Evolutionary conservation across 2,113 vertebrate species (phyloP).

Genomic region (Montifringilla adamsi): DNA sequence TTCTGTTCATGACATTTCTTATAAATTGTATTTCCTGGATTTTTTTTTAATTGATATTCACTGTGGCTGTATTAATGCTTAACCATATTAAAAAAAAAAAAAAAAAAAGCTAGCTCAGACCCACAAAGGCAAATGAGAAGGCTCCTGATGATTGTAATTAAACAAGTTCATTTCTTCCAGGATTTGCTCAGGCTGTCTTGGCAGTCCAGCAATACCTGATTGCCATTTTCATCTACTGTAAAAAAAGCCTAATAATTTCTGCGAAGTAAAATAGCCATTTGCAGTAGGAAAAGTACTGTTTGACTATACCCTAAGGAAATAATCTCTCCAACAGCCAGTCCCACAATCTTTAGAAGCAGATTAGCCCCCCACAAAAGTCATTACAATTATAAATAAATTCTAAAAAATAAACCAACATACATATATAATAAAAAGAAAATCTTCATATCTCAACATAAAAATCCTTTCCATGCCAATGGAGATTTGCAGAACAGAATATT

Average conservation of each 20-base stretch:
- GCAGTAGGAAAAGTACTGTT: not conserved
- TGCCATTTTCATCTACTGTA: not conserved
- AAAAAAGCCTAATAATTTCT: not conserved
- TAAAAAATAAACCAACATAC: not conserved
- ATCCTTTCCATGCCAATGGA: not conserved
- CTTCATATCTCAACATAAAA: not conserved
- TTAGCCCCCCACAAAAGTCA: not conserved
- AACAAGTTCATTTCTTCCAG: not conserved
- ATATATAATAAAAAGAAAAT: not conserved
- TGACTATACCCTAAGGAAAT: not conserved
- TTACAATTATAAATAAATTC: not conserved
- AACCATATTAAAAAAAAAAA: not conserved
- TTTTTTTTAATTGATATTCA: not conserved
- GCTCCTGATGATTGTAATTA: conserved; percentile 2
- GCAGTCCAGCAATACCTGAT: not conserved
- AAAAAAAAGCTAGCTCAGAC: not conserved
- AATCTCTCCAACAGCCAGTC: not conserved
- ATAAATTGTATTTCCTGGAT: not conserved
- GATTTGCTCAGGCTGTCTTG: not conserved
- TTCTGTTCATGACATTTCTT: not conserved
- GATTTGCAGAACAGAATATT: not conserved
- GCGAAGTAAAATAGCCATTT: not conserved
- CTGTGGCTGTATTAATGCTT: not conserved
- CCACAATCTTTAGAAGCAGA: not conserved
- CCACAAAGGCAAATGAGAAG: not conserved